These are phyloP conservation scores for Propithecus perrieri DNA, from an alignment of 2,797 vertebrate genomes.

Conservation along the genomic window DNA sequence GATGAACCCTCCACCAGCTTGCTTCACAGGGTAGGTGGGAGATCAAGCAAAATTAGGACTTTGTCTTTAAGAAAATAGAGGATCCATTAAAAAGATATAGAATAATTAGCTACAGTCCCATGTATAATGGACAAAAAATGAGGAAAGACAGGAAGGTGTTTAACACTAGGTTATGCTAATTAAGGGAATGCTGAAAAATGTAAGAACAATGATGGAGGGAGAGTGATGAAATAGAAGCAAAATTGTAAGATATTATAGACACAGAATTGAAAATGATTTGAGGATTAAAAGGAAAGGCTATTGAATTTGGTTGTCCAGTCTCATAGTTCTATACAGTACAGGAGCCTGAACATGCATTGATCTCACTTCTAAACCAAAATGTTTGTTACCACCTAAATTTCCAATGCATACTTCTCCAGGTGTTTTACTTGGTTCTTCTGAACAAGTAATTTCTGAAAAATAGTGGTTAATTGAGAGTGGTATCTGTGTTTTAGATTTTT, in stretches of 20 bases:
- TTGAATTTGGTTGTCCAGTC: background rate
- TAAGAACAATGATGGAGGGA: background rate
- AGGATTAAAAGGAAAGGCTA: background rate
- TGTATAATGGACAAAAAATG: background rate
- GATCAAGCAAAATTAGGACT: background rate
- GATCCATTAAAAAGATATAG: background rate
- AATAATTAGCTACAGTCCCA: background rate
- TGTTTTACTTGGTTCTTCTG: background rate
- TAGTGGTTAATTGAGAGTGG: background rate
- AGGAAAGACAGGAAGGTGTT: background rate
- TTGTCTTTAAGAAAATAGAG: background rate
- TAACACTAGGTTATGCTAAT: background rate
- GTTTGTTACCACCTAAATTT: background rate
- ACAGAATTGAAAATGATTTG: background rate
- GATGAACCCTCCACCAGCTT: background rate
- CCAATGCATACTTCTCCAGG: background rate
- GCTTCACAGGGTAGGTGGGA: background rate
- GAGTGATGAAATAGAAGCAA: background rate
- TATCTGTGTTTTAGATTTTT: background rate
- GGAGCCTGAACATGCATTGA: background rate
- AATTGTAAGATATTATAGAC: background rate
- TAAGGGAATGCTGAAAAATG: background rate
- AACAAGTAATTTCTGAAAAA: conserved; percentile 17
- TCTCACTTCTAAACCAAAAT: background rate
- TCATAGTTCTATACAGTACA: background rate